Conservation (phyloP, 1,140 invertebrate genomes). For the Portunus trituberculatus region DNA sequence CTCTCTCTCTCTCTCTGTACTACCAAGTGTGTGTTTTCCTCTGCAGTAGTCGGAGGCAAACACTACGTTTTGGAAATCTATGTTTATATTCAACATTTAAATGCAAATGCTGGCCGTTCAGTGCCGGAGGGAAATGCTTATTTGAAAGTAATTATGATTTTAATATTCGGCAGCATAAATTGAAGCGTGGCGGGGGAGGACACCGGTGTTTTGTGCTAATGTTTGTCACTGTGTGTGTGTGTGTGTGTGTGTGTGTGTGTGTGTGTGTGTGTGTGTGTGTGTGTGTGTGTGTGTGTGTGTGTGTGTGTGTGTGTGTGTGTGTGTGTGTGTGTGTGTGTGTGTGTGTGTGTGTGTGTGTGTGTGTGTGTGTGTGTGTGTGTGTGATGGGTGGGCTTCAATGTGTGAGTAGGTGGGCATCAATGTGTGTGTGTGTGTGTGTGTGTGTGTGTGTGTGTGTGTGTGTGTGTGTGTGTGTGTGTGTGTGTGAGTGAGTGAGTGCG, state of each 20-base stretch:
- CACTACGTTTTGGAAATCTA: background rate
- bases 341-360: conserved; percentile 24
- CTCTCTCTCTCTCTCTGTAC: background rate
- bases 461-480: background rate
- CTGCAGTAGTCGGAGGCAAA: background rate
- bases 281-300: background rate
- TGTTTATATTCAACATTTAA: conserved; percentile 13
- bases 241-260: conserved; percentile 41
- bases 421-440: background rate
- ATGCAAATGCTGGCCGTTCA: background rate
- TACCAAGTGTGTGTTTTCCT: too few relatives aligned
- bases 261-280: conserved; percentile 27
- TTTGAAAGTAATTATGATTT: conserved; percentile 24
- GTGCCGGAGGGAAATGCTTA: background rate
- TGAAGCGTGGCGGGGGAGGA: background rate
- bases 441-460: background rate
- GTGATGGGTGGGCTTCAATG: background rate
- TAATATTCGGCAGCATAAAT: conserved; percentile 3
- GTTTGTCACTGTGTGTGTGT: conserved; percentile 24
- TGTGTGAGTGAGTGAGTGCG: background rate
- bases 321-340: background rate
- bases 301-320: background rate
- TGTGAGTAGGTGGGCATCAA: background rate
- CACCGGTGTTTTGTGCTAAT: background rate
- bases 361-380: background rate